Conservation (phyloP, 2,888 invertebrate species). For the Biston betularia region DNA sequence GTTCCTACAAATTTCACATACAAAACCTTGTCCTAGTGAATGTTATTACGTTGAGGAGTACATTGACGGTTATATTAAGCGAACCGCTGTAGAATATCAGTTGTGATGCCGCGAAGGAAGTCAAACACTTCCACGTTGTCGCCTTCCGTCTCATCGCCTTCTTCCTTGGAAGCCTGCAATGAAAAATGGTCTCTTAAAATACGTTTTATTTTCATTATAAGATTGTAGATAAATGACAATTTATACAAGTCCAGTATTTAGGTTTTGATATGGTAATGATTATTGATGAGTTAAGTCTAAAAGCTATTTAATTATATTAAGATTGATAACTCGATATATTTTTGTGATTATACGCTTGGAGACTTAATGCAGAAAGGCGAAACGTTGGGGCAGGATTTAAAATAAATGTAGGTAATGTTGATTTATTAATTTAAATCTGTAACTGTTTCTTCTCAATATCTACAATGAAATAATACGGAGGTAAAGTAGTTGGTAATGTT, state of each 20-base stretch:
- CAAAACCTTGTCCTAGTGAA: conserved; percentile 7
- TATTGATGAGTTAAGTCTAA: conserved; percentile 20
- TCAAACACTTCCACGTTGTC: conserved; percentile 73
- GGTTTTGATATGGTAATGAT: conserved; percentile 24
- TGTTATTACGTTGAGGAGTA: conserved; percentile 12
- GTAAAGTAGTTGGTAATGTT: too few species aligned
- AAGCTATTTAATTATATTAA: conserved; percentile 22
- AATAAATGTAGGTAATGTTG: not conserved
- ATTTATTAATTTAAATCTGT: conserved; percentile 1
- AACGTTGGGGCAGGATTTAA: not conserved
- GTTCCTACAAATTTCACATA: conserved; percentile 10
- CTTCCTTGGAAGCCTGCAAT: conserved; percentile 61
- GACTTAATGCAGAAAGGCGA: conserved; percentile 4
- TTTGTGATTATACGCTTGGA: conserved; percentile 1
- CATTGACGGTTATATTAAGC: conserved; percentile 51
- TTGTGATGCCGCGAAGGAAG: conserved; percentile 76
- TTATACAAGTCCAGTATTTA: conserved; percentile 28
- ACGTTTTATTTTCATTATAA: conserved; percentile 33
- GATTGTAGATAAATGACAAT: conserved; percentile 28
- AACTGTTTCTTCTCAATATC: not conserved
- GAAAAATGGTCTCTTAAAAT: conserved; percentile 39
- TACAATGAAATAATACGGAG: too few species aligned
- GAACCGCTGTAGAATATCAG: conserved; percentile 76
- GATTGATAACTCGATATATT: conserved; percentile 18
- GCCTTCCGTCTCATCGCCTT: conserved; percentile 54